Conservation (phyloP, 1,140 invertebrate genomes). For the Drosophila ogumai region DNA sequence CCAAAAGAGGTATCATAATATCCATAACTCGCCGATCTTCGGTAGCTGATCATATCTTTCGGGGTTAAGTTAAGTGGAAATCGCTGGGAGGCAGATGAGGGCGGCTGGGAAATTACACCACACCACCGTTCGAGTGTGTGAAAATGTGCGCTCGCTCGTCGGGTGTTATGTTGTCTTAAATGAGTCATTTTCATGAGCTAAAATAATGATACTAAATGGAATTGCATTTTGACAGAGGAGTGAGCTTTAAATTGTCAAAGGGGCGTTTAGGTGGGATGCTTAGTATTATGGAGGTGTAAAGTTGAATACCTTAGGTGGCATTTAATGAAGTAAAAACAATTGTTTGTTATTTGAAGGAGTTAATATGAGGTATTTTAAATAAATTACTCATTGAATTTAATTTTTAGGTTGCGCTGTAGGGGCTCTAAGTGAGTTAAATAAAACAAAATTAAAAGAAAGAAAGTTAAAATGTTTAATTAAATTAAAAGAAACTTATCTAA, state of each 20-base stretch:
- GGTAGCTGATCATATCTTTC: constrained; percentile 38
- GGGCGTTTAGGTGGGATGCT: neutral
- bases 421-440: neutral
- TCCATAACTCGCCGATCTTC: constrained; percentile 33
- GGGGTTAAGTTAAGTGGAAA: constrained; percentile 34
- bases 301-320: neutral
- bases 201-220: constrained; percentile 25
- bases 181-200: constrained; percentile 6
- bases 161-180: constrained; percentile 22
- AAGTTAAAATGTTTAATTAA: neutral
- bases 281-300: neutral
- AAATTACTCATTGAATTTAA: neutral
- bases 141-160: constrained; percentile 15
- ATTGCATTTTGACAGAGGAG: neutral
- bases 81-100: constrained; percentile 26
- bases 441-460: neutral
- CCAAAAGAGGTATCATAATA: constrained; percentile 46
- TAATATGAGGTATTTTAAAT: neutral
- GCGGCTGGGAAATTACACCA: constrained; percentile 6
- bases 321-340: neutral
- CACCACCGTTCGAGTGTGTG: constrained; percentile 31
- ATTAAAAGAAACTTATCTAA: too few relatives aligned
- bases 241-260: neutral
- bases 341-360: neutral
- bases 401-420: neutral